phyloP scores from a whole-genome alignment of 2,113 vertebrate species.

The Urocolius indicus region DNA sequence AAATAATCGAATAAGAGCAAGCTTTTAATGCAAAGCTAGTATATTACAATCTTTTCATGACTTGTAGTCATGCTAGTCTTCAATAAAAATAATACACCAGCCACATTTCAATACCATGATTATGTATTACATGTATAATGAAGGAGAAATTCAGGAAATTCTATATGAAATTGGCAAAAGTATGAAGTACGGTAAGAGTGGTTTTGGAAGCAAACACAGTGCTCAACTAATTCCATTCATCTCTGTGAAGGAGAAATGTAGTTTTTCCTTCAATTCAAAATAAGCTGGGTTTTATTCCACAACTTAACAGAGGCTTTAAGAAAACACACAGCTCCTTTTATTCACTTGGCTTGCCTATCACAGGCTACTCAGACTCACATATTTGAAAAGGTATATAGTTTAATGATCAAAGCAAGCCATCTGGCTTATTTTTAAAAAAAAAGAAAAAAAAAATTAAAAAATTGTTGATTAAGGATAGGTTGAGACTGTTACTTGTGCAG shows the following conservation, averaged over 20 bases:
- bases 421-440: neutral
- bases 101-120: neutral
- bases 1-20: neutral
- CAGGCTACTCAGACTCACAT: neutral
- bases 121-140: neutral
- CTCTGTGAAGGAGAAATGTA: neutral
- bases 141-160: constrained; percentile 18
- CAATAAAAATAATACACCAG: neutral
- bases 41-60: neutral
- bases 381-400: neutral
- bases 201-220: neutral
- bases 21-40: neutral
- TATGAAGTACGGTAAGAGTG: neutral
- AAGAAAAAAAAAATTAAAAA: neutral
- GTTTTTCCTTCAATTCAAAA: neutral
- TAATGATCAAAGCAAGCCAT: constrained; percentile 35
- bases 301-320: neutral
- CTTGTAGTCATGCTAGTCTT: neutral
- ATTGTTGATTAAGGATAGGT: neutral
- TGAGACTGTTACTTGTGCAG: neutral
- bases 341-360: neutral
- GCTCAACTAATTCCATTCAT: neutral
- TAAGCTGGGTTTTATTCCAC: constrained; percentile 24
- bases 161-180: neutral
- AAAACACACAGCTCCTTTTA: constrained; percentile 34